These are phyloP conservation scores for Leptinotarsa lineolata DNA, from an alignment of 1,140 invertebrate species.

Conservation along the genomic window DNA sequence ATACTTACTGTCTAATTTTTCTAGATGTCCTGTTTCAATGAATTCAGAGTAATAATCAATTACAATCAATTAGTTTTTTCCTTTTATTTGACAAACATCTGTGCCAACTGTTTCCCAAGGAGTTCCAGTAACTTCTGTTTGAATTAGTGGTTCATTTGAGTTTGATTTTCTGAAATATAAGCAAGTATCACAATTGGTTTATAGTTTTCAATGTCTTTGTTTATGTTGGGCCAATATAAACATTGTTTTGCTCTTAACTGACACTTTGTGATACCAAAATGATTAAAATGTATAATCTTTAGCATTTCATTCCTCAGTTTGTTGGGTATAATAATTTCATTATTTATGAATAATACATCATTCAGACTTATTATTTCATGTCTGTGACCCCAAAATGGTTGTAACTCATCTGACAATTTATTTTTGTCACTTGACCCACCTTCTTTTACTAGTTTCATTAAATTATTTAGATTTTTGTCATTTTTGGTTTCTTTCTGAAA, in stretches of 20 bases:
- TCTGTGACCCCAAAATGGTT: constrained; percentile 25
- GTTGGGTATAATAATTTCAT: constrained; percentile 51
- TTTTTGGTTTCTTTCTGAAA: constrained; percentile 38
- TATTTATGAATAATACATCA: constrained; percentile 47
- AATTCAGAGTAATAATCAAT: too few species aligned
- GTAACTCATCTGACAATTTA: background rate
- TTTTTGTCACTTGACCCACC: constrained; percentile 39
- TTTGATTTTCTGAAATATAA: constrained; percentile 42
- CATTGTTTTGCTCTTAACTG: constrained; percentile 18
- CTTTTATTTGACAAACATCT: background rate
- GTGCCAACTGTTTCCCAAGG: background rate
- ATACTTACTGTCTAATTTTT: too few species aligned
- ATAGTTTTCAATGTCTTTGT: constrained; percentile 55
- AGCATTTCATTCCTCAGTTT: constrained; percentile 47
- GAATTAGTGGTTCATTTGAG: background rate
- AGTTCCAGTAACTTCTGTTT: background rate
- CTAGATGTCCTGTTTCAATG: too few species aligned
- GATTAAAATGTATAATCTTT: constrained; percentile 54
- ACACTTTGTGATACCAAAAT: constrained; percentile 56
- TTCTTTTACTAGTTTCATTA: constrained; percentile 42
- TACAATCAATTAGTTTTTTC: too few species aligned
- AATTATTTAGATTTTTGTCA: constrained; percentile 45
- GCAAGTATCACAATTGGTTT: constrained; percentile 54
- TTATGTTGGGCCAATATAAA: constrained; percentile 48
- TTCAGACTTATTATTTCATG: constrained; percentile 41